A percentile compares a stretch with the other conserved stretches of the same genome.
These are phyloP conservation scores for Myxocyprinus asiaticus DNA, from an alignment of 2,113 vertebrate genomes.

Conservation along the genomic window DNA sequence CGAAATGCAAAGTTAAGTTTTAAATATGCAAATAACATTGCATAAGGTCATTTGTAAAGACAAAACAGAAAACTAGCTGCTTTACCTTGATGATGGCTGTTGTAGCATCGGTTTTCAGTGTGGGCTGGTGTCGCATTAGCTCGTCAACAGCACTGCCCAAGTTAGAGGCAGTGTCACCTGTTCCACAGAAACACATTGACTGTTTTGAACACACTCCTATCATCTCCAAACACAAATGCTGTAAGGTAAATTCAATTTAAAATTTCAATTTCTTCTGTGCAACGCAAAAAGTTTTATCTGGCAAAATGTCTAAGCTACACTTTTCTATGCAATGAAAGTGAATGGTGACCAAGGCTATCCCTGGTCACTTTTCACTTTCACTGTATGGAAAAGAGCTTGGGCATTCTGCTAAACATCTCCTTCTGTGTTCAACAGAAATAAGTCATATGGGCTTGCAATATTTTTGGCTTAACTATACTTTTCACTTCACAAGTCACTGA, in stretches of 20 bases:
- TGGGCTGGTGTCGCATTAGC: conserved; percentile 96
- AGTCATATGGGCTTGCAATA: no score
- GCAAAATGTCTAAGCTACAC: no score
- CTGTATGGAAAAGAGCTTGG: no score
- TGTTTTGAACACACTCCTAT: conserved; percentile 3
- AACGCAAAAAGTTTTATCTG: no score
- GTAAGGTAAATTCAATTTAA: no score
- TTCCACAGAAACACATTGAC: conserved; percentile 41
- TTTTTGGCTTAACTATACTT: no score
- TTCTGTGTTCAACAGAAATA: no score
- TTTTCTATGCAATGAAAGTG: no score
- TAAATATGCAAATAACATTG: neutral
- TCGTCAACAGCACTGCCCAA: conserved; percentile 95
- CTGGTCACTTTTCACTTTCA: no score
- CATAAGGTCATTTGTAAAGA: conserved; percentile 6
- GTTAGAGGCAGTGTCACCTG: conserved; percentile 95
- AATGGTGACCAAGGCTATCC: no score
- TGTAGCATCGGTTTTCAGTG: conserved; percentile 93
- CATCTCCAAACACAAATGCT: neutral
- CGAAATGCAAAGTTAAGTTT: conserved; percentile 2
- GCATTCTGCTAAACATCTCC: no score
- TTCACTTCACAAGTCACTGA: neutral
- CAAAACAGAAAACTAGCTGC: neutral
- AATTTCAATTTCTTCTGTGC: no score
- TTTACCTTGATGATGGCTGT: conserved; percentile 94